Evolutionary conservation across 2,888 invertebrate genomes (phyloP).

Genomic region (Liopterus haemorrhoidalis): DNA sequence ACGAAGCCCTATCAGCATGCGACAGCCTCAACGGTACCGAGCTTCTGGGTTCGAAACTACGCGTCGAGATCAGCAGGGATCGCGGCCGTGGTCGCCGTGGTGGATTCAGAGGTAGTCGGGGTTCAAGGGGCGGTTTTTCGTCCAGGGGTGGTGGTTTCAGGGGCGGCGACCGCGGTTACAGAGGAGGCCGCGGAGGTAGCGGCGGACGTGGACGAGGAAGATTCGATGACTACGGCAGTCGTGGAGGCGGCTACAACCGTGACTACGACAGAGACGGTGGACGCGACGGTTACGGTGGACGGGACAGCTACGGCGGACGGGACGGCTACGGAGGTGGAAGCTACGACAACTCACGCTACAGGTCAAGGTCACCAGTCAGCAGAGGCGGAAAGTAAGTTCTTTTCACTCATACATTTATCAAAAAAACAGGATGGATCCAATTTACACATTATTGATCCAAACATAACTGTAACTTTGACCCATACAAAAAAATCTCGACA

Average conservation of each 20-base stretch:
- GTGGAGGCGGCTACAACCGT: slow-evolving; percentile 27
- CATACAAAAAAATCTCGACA: too few relatives aligned
- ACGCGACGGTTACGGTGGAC: slow-evolving; percentile 34
- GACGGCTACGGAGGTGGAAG: slow-evolving; percentile 41
- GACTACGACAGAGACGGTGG: slow-evolving; percentile 35
- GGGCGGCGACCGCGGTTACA: slow-evolving; percentile 45
- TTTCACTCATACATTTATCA: too few relatives aligned
- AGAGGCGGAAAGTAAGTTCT: slow-evolving; percentile 26
- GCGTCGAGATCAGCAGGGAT: slow-evolving; percentile 83
- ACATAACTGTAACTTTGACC: too few relatives aligned
- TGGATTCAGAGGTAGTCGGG: slow-evolving; percentile 53
- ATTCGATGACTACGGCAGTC: slow-evolving; percentile 36
- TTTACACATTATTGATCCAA: too few relatives aligned
- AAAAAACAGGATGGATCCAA: too few relatives aligned
- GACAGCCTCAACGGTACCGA: slow-evolving; percentile 82
- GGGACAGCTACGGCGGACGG: slow-evolving; percentile 40
- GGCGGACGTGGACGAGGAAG: slow-evolving; percentile 49
- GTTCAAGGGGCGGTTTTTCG: slow-evolving; percentile 50
- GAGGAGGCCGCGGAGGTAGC: slow-evolving; percentile 48
- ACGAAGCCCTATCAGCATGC: slow-evolving; percentile 86
- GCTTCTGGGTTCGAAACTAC: slow-evolving; percentile 77
- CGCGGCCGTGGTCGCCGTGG: slow-evolving; percentile 66
- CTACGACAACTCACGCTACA: slow-evolving; percentile 25
- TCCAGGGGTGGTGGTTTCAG: slow-evolving; percentile 43
- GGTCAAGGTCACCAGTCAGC: slow-evolving; percentile 31